phyloP scores from a whole-genome alignment of 2,888 invertebrate genomes.

The Pristionchus arcanus region DNA sequence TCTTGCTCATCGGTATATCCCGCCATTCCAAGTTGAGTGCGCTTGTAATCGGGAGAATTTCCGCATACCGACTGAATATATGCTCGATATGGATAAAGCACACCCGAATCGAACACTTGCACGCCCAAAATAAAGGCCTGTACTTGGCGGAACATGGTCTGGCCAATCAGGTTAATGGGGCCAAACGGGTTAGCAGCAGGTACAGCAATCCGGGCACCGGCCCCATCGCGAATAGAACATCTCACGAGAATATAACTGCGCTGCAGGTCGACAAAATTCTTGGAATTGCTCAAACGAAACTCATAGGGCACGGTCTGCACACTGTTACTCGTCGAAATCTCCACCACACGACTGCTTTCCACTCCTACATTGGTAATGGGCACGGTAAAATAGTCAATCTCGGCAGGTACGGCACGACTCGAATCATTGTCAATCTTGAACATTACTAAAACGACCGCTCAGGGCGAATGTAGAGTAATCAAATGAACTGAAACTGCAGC shows the following conservation, averaged over 20 bases:
- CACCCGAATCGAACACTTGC: background rate
- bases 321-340: background rate
- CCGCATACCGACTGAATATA: background rate
- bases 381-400: background rate
- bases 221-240: background rate
- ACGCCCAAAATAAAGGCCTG: background rate
- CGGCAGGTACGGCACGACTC: background rate
- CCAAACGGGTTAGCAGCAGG: background rate
- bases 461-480: too few species aligned
- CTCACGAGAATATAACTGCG: background rate
- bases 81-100: background rate
- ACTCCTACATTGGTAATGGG: too few species aligned
- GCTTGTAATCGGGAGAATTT: background rate
- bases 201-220: background rate
- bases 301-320: background rate
- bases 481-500: too few species aligned
- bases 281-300: background rate
- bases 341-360: background rate
- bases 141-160: background rate
- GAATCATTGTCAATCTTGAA: background rate
- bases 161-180: background rate
- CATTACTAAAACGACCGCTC: slow-evolving; percentile 7
- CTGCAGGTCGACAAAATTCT: background rate
- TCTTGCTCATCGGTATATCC: background rate
- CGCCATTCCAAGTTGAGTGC: background rate